These are phyloP conservation scores for Drosophila engyochracea DNA, from an alignment of 2,888 invertebrate genomes.

Conservation along the genomic window DNA sequence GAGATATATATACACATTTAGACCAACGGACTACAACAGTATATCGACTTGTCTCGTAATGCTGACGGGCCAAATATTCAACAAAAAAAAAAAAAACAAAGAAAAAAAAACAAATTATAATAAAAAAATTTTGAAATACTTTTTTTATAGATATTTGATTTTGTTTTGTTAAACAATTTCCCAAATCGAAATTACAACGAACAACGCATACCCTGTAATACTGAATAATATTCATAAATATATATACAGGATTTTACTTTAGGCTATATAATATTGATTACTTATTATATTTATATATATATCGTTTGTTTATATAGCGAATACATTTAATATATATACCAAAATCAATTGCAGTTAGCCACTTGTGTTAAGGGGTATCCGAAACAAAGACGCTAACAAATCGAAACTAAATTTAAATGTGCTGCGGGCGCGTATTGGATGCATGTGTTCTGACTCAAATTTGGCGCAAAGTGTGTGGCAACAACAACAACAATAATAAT, in stretches of 20 bases:
- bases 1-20: background rate
- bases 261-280: background rate
- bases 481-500: slow-evolving; percentile 29
- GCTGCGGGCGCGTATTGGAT: slow-evolving; percentile 40
- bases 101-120: slow-evolving; percentile 14
- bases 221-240: background rate
- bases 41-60: background rate
- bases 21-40: background rate
- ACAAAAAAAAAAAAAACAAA: slow-evolving; percentile 11
- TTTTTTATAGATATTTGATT: slow-evolving; percentile 48
- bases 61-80: background rate
- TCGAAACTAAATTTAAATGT: slow-evolving; percentile 58
- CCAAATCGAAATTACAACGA: background rate
- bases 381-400: slow-evolving; percentile 35
- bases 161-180: slow-evolving; percentile 22
- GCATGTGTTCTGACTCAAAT: slow-evolving; percentile 62
- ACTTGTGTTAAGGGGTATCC: background rate
- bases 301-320: background rate
- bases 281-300: background rate
- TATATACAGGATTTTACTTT: background rate
- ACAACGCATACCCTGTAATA: slow-evolving; percentile 12
- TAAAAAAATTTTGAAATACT: slow-evolving; percentile 22
- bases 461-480: slow-evolving; percentile 63
- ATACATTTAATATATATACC: background rate
- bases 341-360: background rate